Evolutionary conservation across 2,797 vertebrate genomes (phyloP).

Genomic region (Cossypha heuglini): DNA sequence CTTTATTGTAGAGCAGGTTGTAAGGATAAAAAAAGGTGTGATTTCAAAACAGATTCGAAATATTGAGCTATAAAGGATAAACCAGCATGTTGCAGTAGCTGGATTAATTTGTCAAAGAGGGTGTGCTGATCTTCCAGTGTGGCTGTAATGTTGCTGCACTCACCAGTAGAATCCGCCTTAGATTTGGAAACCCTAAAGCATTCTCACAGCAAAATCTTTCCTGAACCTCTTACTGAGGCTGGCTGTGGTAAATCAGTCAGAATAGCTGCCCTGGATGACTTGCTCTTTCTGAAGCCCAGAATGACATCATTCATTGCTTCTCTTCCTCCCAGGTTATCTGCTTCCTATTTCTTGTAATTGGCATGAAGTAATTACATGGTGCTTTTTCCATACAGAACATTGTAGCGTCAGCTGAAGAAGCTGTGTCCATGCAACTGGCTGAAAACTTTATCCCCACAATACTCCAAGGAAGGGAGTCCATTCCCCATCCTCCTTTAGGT

Average conservation of each 20-base stretch:
- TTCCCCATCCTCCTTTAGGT: not conserved
- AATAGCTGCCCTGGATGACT: not conserved
- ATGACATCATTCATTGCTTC: not conserved
- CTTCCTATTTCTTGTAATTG: not conserved
- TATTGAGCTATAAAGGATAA: not conserved
- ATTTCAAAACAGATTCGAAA: not conserved
- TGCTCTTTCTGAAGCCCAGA: not conserved
- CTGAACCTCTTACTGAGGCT: not conserved
- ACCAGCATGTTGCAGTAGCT: not conserved
- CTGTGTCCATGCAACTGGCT: not conserved
- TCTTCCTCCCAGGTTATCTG: not conserved
- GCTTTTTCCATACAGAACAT: not conserved
- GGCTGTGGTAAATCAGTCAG: not conserved
- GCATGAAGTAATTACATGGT: not conserved
- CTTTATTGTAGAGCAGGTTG: not conserved
- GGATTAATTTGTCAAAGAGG: not conserved
- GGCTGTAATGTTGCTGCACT: not conserved
- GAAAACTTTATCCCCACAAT: not conserved
- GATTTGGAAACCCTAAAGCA: not conserved
- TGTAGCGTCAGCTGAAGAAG: not conserved
- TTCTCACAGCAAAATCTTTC: not conserved
- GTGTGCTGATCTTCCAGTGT: not conserved
- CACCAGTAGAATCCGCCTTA: not conserved
- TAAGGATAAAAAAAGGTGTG: not conserved
- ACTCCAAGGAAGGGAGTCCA: not conserved